phyloP scores from a whole-genome alignment of 1,140 invertebrate genomes.

The Babylonia areolata region DNA sequence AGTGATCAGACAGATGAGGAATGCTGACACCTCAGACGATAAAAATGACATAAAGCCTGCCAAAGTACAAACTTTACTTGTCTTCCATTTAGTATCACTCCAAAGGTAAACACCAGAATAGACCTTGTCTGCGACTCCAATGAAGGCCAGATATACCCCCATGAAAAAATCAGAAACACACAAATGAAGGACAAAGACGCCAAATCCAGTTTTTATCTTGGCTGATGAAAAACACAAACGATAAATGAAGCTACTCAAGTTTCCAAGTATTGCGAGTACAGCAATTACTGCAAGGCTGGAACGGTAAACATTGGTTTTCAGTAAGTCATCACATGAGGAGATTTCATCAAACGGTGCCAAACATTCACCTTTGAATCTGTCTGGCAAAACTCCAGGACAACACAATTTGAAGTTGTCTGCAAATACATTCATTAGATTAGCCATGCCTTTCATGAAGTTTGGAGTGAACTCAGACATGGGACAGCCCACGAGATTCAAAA shows the following conservation, averaged over 20 bases:
- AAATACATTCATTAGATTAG: constrained; percentile 18
- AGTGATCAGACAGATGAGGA: constrained; percentile 62
- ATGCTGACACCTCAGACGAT: constrained; percentile 59
- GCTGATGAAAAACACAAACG: constrained; percentile 39
- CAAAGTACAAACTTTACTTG: constrained; percentile 54
- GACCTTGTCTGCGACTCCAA: constrained; percentile 55
- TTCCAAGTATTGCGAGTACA: constrained; percentile 50
- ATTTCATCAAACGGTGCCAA: constrained; percentile 49
- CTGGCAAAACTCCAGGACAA: constrained; percentile 37
- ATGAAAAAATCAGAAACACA: constrained; percentile 63
- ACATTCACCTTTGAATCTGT: constrained; percentile 36
- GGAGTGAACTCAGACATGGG: constrained; percentile 34
- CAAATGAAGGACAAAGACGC: constrained; percentile 54
- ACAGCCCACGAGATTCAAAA: constrained; percentile 23
- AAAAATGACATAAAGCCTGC: constrained; percentile 61
- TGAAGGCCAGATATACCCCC: constrained; percentile 66
- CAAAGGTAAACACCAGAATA: constrained; percentile 56
- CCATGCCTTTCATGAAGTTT: constrained; percentile 32
- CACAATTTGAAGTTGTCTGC: constrained; percentile 51
- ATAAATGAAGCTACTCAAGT: constrained; percentile 51
- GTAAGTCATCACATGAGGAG: constrained; percentile 55
- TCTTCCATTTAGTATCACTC: constrained; percentile 55
- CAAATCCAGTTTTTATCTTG: constrained; percentile 20
- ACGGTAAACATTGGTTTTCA: constrained; percentile 40
- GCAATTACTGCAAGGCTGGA: constrained; percentile 52